A percentile compares a stretch with the other conserved stretches of the same genome.
phyloP scores from a whole-genome alignment of 2,797 vertebrate genomes.

The Mormyrus hasselquistii region DNA sequence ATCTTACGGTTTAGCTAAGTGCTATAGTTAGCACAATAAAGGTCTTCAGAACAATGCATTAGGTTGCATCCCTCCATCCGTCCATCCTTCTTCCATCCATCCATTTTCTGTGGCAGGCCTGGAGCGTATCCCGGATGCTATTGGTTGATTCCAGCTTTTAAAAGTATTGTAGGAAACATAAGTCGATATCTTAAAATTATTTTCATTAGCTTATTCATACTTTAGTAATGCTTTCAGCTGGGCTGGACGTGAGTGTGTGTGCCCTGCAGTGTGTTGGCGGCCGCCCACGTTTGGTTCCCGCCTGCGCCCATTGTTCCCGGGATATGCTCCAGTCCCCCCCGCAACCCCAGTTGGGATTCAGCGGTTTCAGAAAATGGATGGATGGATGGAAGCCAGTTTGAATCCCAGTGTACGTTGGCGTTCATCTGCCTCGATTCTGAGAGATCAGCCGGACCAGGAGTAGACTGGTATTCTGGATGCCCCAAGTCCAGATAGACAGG shows the following conservation, averaged over 20 bases:
- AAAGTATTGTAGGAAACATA: conserved; percentile 30
- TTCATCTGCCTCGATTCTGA: not conserved
- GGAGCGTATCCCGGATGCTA: not conserved
- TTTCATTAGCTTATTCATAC: conserved; percentile 56
- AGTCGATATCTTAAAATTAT: conserved; percentile 43
- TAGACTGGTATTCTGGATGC: not conserved
- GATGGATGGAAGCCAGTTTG: conserved; percentile 26
- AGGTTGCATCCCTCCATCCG: not conserved
- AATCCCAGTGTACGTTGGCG: conserved; percentile 21
- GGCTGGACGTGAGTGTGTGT: not conserved
- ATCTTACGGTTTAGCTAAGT: not conserved
- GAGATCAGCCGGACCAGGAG: not conserved
- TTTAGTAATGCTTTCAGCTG: conserved; percentile 40
- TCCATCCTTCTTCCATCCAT: not conserved
- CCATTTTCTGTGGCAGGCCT: not conserved
- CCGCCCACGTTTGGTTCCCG: no score
- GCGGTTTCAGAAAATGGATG: no score
- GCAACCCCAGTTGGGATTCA: no score
- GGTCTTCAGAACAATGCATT: not conserved
- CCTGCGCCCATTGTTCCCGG: no score
- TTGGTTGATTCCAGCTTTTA: conserved; percentile 32
- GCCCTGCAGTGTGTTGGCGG: no score
- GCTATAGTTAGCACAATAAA: not conserved
- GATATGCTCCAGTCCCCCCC: no score
- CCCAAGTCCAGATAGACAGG: not conserved